Conservation (phyloP, 53 echinoderm and acorn worm genomes). For the Actinopyga echinites region DNA sequence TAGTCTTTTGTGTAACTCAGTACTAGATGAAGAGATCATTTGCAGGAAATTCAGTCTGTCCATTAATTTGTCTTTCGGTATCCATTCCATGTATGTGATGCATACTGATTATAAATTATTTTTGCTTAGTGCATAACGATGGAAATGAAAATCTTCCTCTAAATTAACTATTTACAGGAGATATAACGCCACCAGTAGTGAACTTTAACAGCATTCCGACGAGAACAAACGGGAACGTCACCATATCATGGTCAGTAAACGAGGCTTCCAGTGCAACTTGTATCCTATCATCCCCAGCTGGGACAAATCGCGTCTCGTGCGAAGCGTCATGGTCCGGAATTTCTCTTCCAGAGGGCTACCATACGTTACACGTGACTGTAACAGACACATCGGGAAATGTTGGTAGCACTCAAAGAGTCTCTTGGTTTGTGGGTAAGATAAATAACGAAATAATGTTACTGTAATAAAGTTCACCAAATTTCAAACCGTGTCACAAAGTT, state of each 20-base stretch:
- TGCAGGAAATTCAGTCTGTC: too few relatives aligned
- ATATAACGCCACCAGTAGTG: slow-evolving; percentile 26
- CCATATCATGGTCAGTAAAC: slow-evolving; percentile 4
- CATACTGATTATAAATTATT: too few relatives aligned
- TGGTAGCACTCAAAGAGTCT: background rate
- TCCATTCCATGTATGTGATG: too few relatives aligned
- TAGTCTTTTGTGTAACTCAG: too few relatives aligned
- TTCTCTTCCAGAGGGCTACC: background rate
- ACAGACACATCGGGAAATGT: slow-evolving; percentile 33
- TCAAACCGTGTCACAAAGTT: too few relatives aligned
- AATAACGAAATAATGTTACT: background rate
- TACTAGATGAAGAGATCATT: too few relatives aligned
- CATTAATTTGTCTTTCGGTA: too few relatives aligned
- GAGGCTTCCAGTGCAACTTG: slow-evolving; percentile 8
- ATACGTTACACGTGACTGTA: slow-evolving; percentile 25
- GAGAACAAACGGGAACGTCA: slow-evolving; percentile 4
- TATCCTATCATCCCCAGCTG: slow-evolving; percentile 21
- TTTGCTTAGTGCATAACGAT: background rate
- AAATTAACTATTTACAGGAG: slow-evolving; percentile 1
- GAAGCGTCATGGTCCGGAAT: background rate
- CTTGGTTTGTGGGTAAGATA: slow-evolving; percentile 41
- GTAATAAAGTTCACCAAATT: too few relatives aligned
- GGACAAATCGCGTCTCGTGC: slow-evolving; percentile 11
- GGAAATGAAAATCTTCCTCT: background rate
- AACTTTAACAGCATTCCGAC: background rate